These are phyloP conservation scores for Pelochelys cantorii DNA, from an alignment of 2,797 vertebrate genomes.

Conservation along the genomic window DNA sequence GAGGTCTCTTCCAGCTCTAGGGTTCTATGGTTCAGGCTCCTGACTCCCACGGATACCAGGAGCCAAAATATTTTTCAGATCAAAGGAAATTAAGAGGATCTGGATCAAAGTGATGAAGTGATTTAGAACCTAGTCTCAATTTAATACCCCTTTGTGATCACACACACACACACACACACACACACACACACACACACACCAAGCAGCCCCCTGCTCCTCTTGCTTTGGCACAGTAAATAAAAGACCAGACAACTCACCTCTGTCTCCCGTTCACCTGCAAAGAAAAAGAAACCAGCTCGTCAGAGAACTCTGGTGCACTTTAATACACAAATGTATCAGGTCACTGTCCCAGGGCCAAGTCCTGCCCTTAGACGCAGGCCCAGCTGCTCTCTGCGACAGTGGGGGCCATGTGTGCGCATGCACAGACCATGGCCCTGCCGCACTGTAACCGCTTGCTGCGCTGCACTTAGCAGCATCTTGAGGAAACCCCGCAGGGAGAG, in stretches of 20 bases:
- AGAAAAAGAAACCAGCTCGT: neutral
- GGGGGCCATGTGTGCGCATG: neutral
- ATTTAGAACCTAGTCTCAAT: too few relatives aligned
- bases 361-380: accelerated
- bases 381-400: too few relatives aligned
- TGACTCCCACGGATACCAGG: neutral
- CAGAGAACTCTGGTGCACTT: neutral
- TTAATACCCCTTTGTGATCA: too few relatives aligned
- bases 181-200: neutral
- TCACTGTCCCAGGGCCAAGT: neutral
- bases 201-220: neutral
- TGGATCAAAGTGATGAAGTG: too few relatives aligned
- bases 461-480: neutral
- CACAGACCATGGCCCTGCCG: neutral
- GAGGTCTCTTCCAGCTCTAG: too few relatives aligned
- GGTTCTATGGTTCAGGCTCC: neutral
- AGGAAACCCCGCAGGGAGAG: too few relatives aligned
- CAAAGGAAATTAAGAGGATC: neutral
- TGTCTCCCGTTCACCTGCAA: neutral
- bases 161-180: neutral
- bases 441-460: neutral
- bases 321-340: neutral
- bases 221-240: neutral
- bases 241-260: neutral
- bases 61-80: neutral